phyloP scores from a whole-genome alignment of 1,140 invertebrate species.

The Magallana gigas region DNA sequence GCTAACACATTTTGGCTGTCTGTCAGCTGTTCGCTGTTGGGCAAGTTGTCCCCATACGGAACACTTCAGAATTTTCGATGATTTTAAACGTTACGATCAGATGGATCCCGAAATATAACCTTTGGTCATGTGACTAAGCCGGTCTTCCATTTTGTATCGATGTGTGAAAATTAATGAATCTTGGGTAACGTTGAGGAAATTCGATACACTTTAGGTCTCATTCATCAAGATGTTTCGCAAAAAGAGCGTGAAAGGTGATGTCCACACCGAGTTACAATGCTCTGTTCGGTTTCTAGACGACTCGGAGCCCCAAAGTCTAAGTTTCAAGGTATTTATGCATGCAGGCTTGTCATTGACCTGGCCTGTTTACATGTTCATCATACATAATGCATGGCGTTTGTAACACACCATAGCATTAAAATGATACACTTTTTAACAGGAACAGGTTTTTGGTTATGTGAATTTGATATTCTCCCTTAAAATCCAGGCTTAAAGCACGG shows the following conservation, averaged over 20 bases:
- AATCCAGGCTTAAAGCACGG: too few species aligned
- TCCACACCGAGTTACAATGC: conserved; percentile 87
- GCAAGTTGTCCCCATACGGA: background rate
- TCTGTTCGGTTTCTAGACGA: conserved; percentile 96
- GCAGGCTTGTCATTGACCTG: background rate
- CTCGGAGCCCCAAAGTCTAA: conserved; percentile 95
- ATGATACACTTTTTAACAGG: too few species aligned
- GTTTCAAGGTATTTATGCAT: conserved; percentile 89
- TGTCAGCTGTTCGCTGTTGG: conserved; percentile 20
- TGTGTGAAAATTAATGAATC: conserved; percentile 51
- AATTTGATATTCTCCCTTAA: too few species aligned
- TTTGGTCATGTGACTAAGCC: conserved; percentile 67
- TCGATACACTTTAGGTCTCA: conserved; percentile 8
- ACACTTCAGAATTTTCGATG: background rate
- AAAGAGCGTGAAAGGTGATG: conserved; percentile 72
- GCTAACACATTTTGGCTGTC: background rate
- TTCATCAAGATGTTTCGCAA: conserved; percentile 71
- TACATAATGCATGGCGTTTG: too few species aligned
- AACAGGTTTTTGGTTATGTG: too few species aligned
- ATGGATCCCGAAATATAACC: conserved; percentile 52
- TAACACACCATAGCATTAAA: too few species aligned
- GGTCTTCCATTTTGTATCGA: conserved; percentile 60
- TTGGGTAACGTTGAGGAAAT: conserved; percentile 34
- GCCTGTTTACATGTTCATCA: too few species aligned
- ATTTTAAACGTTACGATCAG: background rate